Percentiles rank a stretch among this genome's conserved stretches.
Conservation (phyloP, 2,888 invertebrate species). For the Dugesia japonica region DNA sequence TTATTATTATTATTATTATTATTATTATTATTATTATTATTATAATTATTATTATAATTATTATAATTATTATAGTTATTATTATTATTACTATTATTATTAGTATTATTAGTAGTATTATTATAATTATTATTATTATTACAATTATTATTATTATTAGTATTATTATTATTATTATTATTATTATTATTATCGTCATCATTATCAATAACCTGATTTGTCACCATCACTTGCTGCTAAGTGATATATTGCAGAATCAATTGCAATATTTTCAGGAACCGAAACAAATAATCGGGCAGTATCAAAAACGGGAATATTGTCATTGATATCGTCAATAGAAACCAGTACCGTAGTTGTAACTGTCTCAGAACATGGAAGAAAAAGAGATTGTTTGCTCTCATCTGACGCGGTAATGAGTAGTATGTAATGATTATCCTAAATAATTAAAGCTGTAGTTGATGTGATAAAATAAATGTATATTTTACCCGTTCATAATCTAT, state of each 20-base stretch:
- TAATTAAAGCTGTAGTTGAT: not conserved
- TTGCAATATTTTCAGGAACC: not conserved
- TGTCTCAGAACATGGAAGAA: not conserved
- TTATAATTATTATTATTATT: too few species aligned
- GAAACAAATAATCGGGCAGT: not conserved
- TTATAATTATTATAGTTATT: too few species aligned
- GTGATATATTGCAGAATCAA: not conserved
- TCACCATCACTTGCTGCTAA: not conserved
- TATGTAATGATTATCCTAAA: slow-evolving; percentile 12
- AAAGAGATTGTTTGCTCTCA: not conserved
- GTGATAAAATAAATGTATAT: too few species aligned
- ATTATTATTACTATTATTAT: too few species aligned
- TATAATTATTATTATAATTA: too few species aligned
- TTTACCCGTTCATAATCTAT: not conserved
- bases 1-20: too few species aligned
- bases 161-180: too few species aligned
- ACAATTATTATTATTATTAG: too few species aligned
- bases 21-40: too few species aligned
- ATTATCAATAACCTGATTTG: not conserved
- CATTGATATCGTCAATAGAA: not conserved
- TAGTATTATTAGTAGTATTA: too few species aligned
- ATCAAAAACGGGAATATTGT: not conserved
- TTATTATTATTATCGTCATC: too few species aligned
- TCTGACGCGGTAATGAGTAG: not conserved
- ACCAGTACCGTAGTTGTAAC: not conserved